Evolutionary conservation across 1,140 invertebrate genomes (phyloP).

Genomic region (Cydia amplana): DNA sequence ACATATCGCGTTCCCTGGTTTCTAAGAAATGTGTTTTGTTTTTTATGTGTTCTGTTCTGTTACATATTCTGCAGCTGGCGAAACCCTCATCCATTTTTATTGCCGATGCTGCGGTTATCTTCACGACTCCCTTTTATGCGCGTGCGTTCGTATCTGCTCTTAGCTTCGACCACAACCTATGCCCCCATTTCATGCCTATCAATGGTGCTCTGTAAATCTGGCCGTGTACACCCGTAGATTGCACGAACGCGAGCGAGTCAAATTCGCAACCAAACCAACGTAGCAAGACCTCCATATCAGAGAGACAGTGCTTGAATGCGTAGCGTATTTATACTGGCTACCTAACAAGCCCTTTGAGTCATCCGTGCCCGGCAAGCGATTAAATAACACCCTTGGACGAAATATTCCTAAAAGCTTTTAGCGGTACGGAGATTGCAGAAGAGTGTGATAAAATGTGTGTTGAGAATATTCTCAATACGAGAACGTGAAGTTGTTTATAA

Average conservation of each 20-base stretch:
- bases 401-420: slow-evolving; percentile 31
- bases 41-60: slow-evolving; percentile 5
- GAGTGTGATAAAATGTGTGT: slow-evolving; percentile 18
- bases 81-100: slow-evolving; percentile 28
- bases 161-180: slow-evolving; percentile 32
- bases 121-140: slow-evolving; percentile 26
- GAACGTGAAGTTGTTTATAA: background rate
- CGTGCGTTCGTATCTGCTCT: slow-evolving; percentile 24
- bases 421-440: slow-evolving; percentile 13
- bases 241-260: background rate
- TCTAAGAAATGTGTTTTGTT: slow-evolving; percentile 6
- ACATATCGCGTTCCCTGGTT: background rate
- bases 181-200: slow-evolving; percentile 23
- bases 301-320: too few species aligned
- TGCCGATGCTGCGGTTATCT: slow-evolving; percentile 27
- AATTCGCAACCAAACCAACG: background rate
- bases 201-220: slow-evolving; percentile 30
- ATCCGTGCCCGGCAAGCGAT: background rate
- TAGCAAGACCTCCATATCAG: background rate
- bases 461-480: background rate
- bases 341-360: background rate
- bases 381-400: background rate
- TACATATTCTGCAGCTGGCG: slow-evolving; percentile 20
- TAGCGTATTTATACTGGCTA: background rate
- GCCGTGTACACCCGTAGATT: background rate